Evolutionary conservation across 1,140 invertebrate genomes (phyloP).

Genomic region (Drosophila carrolli): DNA sequence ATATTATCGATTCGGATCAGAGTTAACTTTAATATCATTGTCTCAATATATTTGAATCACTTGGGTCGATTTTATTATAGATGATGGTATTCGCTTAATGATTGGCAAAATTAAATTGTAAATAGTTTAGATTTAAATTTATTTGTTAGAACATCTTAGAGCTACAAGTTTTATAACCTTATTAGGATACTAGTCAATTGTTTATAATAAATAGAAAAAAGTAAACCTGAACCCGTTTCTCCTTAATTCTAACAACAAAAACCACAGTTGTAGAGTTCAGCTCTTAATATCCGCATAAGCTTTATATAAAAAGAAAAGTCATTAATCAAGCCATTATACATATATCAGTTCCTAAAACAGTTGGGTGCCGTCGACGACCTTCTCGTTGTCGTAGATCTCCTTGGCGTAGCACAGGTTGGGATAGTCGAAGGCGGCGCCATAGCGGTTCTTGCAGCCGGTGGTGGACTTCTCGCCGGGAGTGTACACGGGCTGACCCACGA

Average conservation of each 20-base stretch:
- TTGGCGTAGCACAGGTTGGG: too few relatives aligned
- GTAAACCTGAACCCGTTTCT: not conserved
- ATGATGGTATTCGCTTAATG: too few relatives aligned
- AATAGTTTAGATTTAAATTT: too few relatives aligned
- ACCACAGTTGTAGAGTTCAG: not conserved
- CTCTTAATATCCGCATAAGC: slow-evolving; percentile 19
- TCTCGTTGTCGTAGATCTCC: slow-evolving; percentile 13
- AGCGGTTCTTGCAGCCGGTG: slow-evolving; percentile 60
- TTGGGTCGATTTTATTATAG: too few relatives aligned
- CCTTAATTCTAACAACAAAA: not conserved
- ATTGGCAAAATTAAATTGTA: too few relatives aligned
- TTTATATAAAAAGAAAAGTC: not conserved
- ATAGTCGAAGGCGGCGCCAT: slow-evolving; percentile 34
- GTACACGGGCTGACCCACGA: slow-evolving; percentile 57
- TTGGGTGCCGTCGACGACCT: slow-evolving; percentile 35
- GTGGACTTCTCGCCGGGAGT: slow-evolving; percentile 59
- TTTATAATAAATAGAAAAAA: not conserved
- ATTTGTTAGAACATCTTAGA: not conserved
- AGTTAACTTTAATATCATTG: too few relatives aligned
- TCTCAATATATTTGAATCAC: too few relatives aligned
- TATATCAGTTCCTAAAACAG: slow-evolving; percentile 8
- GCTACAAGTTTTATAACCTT: not conserved
- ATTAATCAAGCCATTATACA: not conserved
- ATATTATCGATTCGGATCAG: too few relatives aligned
- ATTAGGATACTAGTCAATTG: not conserved